Evolutionary conservation across 2,888 invertebrate genomes (phyloP).

Genomic region (Pandemis corylana): DNA sequence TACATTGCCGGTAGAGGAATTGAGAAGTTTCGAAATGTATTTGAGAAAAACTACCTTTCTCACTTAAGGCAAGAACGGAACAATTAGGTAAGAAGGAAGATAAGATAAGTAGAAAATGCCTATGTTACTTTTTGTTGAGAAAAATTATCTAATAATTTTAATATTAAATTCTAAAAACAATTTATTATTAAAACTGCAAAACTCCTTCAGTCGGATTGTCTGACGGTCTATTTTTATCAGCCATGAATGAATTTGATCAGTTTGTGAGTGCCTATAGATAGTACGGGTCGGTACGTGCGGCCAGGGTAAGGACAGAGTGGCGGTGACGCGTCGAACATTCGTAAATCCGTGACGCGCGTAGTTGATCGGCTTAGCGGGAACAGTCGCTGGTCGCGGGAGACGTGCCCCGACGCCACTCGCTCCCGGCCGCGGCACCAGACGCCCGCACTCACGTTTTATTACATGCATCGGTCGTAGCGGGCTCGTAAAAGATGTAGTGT

Average conservation of each 20-base stretch:
- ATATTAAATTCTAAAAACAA: background rate
- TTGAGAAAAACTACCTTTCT: too few relatives aligned
- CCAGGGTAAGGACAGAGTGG: conserved; percentile 8
- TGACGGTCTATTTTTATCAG: conserved; percentile 15
- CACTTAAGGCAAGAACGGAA: too few relatives aligned
- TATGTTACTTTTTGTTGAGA: too few relatives aligned
- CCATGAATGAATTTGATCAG: conserved; percentile 31
- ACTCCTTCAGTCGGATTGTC: background rate
- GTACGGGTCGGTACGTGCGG: conserved; percentile 7
- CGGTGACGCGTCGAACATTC: conserved; percentile 52
- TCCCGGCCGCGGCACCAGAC: conserved; percentile 65
- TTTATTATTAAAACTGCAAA: background rate
- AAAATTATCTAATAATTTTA: too few relatives aligned
- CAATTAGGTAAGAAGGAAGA: too few relatives aligned
- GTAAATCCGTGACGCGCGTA: conserved; percentile 73
- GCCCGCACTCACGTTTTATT: conserved; percentile 47
- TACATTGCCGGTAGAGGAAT: too few relatives aligned
- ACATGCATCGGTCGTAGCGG: conserved; percentile 48
- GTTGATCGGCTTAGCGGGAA: conserved; percentile 71
- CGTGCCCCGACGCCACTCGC: conserved; percentile 51
- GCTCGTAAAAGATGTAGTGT: conserved; percentile 56
- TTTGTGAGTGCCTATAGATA: background rate
- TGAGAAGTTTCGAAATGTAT: too few relatives aligned
- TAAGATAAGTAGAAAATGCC: too few relatives aligned
- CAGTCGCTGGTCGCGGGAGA: conserved; percentile 48